A percentile compares a stretch with the other conserved stretches of the same genome.
phyloP scores from a whole-genome alignment of 2,797 vertebrate species.

The Rhinella marina region DNA sequence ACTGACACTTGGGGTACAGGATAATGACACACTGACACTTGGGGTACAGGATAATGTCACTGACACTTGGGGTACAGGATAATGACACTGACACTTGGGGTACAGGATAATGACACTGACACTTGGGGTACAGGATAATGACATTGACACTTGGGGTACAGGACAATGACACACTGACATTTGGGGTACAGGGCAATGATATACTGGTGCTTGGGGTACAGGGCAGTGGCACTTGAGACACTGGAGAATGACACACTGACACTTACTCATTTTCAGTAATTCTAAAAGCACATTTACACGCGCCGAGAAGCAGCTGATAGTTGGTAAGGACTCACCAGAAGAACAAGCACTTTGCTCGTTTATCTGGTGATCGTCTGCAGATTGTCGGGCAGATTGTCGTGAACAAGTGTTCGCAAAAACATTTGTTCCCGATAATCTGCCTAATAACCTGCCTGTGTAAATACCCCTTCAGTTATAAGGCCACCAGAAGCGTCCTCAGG shows the following conservation, averaged over 20 bases:
- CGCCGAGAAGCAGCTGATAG: too few species aligned
- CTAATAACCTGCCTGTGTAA: too few species aligned
- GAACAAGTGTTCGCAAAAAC: too few species aligned
- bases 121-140: background rate
- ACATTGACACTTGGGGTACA: background rate
- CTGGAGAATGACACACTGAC: background rate
- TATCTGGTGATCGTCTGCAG: too few species aligned
- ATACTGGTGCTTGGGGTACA: background rate
- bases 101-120: background rate
- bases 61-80: background rate
- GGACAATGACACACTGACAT: background rate
- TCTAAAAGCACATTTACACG: too few species aligned
- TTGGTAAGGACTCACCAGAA: too few species aligned
- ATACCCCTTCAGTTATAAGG: background rate
- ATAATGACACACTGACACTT: background rate
- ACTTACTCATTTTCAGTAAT: background rate
- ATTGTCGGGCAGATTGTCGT: too few species aligned
- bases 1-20: background rate
- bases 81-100: background rate
- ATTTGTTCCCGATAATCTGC: too few species aligned
- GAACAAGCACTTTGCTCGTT: too few species aligned
- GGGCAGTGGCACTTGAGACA: background rate
- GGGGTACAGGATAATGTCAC: background rate
- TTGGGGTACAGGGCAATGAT: background rate
- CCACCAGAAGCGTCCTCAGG: background rate